Evolutionary conservation across 2,888 invertebrate species (phyloP).

Genomic region (Caenorhabditis wallacei): DNA sequence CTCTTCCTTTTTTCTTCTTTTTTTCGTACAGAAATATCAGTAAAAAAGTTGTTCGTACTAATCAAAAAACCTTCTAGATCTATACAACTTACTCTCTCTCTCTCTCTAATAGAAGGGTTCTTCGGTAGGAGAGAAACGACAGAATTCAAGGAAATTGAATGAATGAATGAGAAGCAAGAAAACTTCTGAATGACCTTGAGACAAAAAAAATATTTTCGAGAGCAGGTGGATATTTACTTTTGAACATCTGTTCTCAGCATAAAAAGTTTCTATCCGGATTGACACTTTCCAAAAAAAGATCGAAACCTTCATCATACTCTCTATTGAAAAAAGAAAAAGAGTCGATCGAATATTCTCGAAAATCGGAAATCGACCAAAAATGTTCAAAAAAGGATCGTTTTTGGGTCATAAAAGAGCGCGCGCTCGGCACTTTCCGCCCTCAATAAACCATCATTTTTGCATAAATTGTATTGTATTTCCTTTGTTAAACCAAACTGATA

Average conservation of each 20-base stretch:
- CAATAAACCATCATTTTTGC: constrained; percentile 12
- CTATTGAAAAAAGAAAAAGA: background rate
- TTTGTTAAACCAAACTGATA: background rate
- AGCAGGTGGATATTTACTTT: background rate
- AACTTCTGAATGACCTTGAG: background rate
- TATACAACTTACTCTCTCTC: no score
- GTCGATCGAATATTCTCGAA: background rate
- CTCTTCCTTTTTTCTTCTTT: background rate
- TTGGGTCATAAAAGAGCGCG: constrained; percentile 26
- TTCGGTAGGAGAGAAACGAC: background rate
- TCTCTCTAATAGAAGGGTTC: no score
- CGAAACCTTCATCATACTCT: background rate
- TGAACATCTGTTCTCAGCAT: background rate
- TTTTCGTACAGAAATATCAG: constrained; percentile 3
- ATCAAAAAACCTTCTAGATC: no score
- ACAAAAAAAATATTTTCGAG: background rate
- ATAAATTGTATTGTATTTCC: background rate
- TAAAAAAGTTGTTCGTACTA: no score
- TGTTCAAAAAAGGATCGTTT: constrained; percentile 3
- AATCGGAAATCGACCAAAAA: background rate
- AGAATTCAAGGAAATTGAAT: no score
- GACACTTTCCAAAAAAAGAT: no score
- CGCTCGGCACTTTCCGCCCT: constrained; percentile 16
- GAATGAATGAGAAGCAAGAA: background rate
- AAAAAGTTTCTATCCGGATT: background rate